Conservation (phyloP, 2,888 invertebrate species). For the Mechanitis mazaeus region DNA sequence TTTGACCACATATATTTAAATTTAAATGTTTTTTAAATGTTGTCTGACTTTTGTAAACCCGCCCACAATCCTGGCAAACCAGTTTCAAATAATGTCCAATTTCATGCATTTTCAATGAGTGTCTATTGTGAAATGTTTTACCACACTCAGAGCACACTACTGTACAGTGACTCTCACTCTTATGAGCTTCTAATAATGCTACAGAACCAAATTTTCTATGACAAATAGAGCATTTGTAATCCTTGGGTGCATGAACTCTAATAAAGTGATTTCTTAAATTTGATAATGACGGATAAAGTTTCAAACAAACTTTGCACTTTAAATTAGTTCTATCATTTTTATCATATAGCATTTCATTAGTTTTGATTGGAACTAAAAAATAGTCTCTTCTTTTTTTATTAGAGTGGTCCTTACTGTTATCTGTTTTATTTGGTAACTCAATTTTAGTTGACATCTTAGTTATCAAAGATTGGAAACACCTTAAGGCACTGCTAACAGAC, state of each 20-base stretch:
- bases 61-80: slow-evolving; percentile 56
- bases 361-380: slow-evolving; percentile 33
- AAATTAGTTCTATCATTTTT: slow-evolving; percentile 34
- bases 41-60: slow-evolving; percentile 52
- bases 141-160: slow-evolving; percentile 55
- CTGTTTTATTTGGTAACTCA: slow-evolving; percentile 24
- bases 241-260: slow-evolving; percentile 51
- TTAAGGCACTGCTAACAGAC: slow-evolving; percentile 35
- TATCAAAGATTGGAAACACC: slow-evolving; percentile 32
- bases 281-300: slow-evolving; percentile 39
- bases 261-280: slow-evolving; percentile 50
- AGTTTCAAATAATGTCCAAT: slow-evolving; percentile 43
- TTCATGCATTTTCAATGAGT: slow-evolving; percentile 52
- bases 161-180: slow-evolving; percentile 43
- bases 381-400: slow-evolving; percentile 25
- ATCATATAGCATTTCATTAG: slow-evolving; percentile 44
- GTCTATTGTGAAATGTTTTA: slow-evolving; percentile 47
- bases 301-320: slow-evolving; percentile 50
- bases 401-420: slow-evolving; percentile 2
- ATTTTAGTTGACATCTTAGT: slow-evolving; percentile 25
- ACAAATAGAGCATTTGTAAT: slow-evolving; percentile 46
- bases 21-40: slow-evolving; percentile 56
- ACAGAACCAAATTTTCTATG: slow-evolving; percentile 44
- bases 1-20: slow-evolving; percentile 48
- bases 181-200: slow-evolving; percentile 41